Conservation (phyloP, 1,140 invertebrate species). For the Neuroterus valhalla region DNA sequence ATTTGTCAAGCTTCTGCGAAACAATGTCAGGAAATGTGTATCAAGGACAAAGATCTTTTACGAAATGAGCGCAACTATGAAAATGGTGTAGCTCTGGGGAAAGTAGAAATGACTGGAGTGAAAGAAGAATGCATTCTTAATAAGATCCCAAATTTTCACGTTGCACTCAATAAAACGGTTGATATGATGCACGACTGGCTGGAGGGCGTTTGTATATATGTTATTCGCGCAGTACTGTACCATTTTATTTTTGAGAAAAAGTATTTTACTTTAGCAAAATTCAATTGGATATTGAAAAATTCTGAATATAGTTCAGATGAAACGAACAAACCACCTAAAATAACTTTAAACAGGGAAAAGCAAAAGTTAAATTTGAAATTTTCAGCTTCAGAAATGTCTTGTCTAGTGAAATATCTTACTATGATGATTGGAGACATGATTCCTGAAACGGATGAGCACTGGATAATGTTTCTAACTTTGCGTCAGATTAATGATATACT, state of each 20-base stretch:
- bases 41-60: neutral
- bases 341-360: neutral
- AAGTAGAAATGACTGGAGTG: neutral
- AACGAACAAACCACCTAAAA: neutral
- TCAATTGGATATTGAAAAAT: conserved; percentile 16
- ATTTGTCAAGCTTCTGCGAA: neutral
- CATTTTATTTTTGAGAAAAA: conserved; percentile 16
- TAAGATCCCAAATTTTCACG: conserved; percentile 13
- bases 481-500: conserved; percentile 31
- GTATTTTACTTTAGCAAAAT: neutral
- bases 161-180: neutral
- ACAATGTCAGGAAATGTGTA: neutral
- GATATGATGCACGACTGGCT: conserved; percentile 33
- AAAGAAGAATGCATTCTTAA: conserved; percentile 35
- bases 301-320: neutral
- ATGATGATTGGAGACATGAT: neutral
- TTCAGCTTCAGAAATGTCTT: conserved; percentile 18
- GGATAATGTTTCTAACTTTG: conserved; percentile 10
- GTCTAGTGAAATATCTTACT: neutral
- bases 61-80: conserved; percentile 8
- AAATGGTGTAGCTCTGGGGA: neutral
- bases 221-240: neutral
- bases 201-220: conserved; percentile 25
- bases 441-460: neutral
- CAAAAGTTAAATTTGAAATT: conserved; percentile 28